Percentiles rank a stretch among this genome's conserved stretches.
Conservation (phyloP, 30 jellyfish, hydroid and myxozoan species). For the Clytia hemisphaerica region DNA sequence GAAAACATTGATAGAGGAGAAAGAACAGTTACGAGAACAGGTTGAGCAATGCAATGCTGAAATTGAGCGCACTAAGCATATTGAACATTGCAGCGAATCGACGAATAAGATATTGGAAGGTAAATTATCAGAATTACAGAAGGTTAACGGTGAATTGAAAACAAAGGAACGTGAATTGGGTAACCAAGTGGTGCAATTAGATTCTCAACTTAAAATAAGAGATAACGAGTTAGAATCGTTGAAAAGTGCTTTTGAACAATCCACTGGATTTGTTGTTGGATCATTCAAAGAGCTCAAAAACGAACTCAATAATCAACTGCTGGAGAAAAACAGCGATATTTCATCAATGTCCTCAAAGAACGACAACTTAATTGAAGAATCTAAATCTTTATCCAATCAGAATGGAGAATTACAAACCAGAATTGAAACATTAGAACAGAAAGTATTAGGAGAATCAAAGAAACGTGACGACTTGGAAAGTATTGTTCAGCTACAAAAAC, state of each 20-base stretch:
- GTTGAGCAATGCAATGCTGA: background rate
- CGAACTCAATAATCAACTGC: conserved; percentile 1
- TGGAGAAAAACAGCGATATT: background rate
- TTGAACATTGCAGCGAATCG: background rate
- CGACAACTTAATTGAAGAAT: background rate
- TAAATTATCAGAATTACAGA: conserved; percentile 8
- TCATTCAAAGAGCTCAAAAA: conserved; percentile 19
- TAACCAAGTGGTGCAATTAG: background rate
- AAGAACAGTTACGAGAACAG: background rate
- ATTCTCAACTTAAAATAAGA: background rate
- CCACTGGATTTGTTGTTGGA: conserved; percentile 34
- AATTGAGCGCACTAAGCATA: background rate
- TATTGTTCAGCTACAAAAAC: conserved; percentile 2
- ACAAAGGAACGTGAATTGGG: conserved; percentile 2
- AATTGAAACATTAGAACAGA: background rate
- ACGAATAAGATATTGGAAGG: conserved; percentile 7
- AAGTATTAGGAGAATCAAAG: background rate
- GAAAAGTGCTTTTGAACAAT: conserved; percentile 14
- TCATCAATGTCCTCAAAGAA: background rate
- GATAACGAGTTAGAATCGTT: conserved; percentile 14
- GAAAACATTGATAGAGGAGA: background rate
- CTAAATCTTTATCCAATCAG: background rate
- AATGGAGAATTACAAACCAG: background rate
- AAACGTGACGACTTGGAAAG: background rate
- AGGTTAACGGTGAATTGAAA: background rate